These are phyloP conservation scores for Dysmachus trigonus DNA, from an alignment of 2,888 invertebrate species.

Conservation along the genomic window DNA sequence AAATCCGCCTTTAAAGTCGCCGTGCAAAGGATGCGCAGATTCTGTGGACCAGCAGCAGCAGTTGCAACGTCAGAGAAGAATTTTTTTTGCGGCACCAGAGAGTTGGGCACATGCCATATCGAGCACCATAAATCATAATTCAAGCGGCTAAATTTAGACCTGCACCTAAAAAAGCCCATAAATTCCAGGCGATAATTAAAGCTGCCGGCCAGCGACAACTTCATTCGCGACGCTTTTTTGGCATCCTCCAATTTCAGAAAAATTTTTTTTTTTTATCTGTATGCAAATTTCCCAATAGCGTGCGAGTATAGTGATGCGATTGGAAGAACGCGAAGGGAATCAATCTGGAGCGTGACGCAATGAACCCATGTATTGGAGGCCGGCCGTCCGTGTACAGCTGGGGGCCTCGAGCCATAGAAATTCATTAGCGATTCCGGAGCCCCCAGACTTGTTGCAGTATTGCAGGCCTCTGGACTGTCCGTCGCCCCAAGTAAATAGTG, in stretches of 20 bases:
- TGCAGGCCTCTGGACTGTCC: neutral
- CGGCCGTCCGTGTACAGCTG: neutral
- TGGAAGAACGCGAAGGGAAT: neutral
- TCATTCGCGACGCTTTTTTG: neutral
- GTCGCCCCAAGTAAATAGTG: neutral
- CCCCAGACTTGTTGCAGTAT: conserved; percentile 8
- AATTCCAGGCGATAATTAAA: conserved; percentile 24
- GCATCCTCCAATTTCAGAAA: neutral
- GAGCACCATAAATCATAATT: conserved; percentile 3
- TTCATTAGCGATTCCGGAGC: neutral
- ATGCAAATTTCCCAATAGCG: neutral
- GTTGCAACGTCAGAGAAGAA: neutral
- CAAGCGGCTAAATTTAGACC: conserved; percentile 24
- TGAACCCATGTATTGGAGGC: neutral
- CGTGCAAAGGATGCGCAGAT: neutral
- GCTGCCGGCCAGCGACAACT: neutral
- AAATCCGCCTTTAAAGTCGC: neutral
- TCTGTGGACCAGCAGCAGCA: neutral
- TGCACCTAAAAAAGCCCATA: neutral
- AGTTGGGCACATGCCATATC: conserved; percentile 3
- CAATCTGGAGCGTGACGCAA: neutral
- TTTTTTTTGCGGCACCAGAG: neutral
- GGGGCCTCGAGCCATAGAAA: neutral
- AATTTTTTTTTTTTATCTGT: neutral
- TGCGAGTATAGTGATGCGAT: neutral